Evolutionary conservation across 2,797 vertebrate genomes (phyloP).

Genomic region (Sternotherus odoratus): DNA sequence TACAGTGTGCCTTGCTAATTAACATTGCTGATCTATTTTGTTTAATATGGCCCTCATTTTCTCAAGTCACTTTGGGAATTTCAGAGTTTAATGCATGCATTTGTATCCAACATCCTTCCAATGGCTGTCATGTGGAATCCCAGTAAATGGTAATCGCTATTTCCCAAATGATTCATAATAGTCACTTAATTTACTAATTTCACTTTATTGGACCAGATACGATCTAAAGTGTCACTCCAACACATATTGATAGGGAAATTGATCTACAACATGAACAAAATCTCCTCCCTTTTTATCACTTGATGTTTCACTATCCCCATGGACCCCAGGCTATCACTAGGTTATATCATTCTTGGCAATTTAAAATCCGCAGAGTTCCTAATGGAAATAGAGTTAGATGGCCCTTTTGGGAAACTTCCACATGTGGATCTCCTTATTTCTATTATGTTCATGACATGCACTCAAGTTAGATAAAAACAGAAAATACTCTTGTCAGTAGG

Average conservation of each 20-base stretch:
- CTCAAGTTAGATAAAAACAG: neutral
- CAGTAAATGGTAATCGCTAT: neutral
- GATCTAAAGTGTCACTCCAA: neutral
- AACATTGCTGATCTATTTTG: neutral
- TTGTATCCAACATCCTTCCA: neutral
- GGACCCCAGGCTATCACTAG: neutral
- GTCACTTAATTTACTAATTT: neutral
- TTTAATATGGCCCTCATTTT: neutral
- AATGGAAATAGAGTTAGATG: neutral
- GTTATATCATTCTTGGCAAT: neutral
- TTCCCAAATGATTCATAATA: neutral
- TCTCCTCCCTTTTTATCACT: neutral
- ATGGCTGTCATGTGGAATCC: neutral
- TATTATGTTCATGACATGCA: neutral
- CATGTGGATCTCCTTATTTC: neutral
- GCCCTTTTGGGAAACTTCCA: neutral
- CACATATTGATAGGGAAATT: neutral
- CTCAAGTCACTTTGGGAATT: neutral
- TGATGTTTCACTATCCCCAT: neutral
- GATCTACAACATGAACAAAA: neutral
- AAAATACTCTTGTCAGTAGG: neutral
- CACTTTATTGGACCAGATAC: neutral
- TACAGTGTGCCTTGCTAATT: neutral
- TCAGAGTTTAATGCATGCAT: neutral
- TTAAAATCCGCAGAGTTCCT: neutral